A percentile compares a stretch with the other conserved stretches of the same genome.
Evolutionary conservation across 2,888 invertebrate genomes (phyloP).

Genomic region (Neoascia interrupta): DNA sequence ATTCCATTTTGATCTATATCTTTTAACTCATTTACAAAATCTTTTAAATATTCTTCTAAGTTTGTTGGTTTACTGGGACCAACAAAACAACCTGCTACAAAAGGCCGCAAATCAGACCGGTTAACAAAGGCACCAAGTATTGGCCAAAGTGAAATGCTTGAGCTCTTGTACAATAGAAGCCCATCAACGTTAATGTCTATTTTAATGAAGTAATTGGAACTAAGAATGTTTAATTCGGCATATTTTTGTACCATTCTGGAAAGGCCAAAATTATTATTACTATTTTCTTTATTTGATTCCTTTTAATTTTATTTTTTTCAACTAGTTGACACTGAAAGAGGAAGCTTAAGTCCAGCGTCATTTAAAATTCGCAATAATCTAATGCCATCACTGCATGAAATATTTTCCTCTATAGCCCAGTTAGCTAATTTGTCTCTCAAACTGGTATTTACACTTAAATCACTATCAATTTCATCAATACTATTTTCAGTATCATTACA

Average conservation of each 20-base stretch:
- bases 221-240: constrained; percentile 1
- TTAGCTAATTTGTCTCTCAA: constrained; percentile 18
- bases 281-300: neutral
- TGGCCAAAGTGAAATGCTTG: constrained; percentile 13
- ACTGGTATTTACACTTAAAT: neutral
- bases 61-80: constrained; percentile 10
- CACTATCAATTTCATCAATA: neutral
- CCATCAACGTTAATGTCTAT: constrained; percentile 38
- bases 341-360: constrained; percentile 1
- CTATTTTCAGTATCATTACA: neutral
- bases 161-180: constrained; percentile 34
- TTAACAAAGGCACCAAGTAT: constrained; percentile 25
- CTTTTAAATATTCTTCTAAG: constrained; percentile 13
- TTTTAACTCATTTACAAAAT: constrained; percentile 13
- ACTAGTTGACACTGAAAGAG: constrained; percentile 11
- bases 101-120: constrained; percentile 2
- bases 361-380: constrained; percentile 12
- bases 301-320: constrained; percentile 3
- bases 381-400: constrained; percentile 1
- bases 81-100: constrained; percentile 16
- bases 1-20: constrained; percentile 5
- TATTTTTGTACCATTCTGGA: constrained; percentile 1
- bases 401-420: constrained; percentile 16
- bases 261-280: constrained; percentile 21
- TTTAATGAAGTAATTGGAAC: constrained; percentile 2